Conservation (phyloP, 2,888 invertebrate genomes). For the Oscheius sp. region DNA sequence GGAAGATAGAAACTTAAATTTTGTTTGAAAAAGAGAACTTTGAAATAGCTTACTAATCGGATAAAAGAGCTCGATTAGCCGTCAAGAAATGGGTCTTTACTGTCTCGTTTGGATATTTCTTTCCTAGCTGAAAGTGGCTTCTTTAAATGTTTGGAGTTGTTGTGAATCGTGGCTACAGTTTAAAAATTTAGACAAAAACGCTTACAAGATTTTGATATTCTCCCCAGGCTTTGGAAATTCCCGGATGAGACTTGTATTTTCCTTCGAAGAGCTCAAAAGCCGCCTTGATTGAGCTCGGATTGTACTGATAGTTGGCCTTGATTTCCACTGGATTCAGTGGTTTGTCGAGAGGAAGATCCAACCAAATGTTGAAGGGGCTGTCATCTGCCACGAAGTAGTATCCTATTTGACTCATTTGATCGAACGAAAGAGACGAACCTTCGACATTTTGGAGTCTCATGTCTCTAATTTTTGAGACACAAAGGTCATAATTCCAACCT, state of each 20-base stretch:
- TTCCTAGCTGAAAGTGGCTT: neutral
- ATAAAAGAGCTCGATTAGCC: neutral
- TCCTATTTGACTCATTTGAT: neutral
- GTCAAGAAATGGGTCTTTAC: neutral
- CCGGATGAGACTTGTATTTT: neutral
- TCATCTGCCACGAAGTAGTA: conserved; percentile 19
- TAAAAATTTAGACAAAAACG: no score
- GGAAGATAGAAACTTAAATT: neutral
- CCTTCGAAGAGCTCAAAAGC: neutral
- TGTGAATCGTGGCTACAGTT: no score
- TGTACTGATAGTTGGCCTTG: neutral
- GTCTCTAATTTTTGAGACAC: conserved; percentile 21
- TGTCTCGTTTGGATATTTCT: neutral
- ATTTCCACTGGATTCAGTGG: neutral
- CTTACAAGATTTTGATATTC: no score
- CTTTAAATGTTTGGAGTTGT: no score
- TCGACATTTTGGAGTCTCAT: conserved; percentile 20
- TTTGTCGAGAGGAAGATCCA: neutral
- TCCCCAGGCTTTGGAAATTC: neutral
- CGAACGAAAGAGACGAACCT: no score
- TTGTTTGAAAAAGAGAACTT: no score
- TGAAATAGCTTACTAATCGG: neutral
- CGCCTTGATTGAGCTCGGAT: neutral
- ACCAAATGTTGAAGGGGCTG: conserved; percentile 19
- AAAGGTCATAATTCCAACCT: neutral